Percentiles rank a stretch among this genome's conserved stretches.
Evolutionary conservation across 2,797 vertebrate genomes (phyloP).

Genomic region (Bradypodion ventrale): DNA sequence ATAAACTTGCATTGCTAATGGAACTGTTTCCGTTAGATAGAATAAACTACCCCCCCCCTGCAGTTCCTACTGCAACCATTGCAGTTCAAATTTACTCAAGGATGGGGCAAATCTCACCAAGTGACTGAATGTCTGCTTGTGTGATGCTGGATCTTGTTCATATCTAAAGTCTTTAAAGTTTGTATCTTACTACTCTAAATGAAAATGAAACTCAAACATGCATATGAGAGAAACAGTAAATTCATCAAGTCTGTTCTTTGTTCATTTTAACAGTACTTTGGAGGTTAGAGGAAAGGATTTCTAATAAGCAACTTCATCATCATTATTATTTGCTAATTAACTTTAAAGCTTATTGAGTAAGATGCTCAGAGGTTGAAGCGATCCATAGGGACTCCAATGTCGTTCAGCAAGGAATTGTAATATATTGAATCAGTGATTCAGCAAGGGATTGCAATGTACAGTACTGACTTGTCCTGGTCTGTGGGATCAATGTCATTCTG

Average conservation of each 20-base stretch:
- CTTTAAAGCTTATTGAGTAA: constrained; percentile 48
- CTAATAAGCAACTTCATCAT: constrained; percentile 36
- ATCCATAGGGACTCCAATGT: too few species aligned
- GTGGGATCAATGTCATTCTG: too few species aligned
- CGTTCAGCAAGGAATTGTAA: too few species aligned
- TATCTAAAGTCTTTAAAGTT: constrained; percentile 16
- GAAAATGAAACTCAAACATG: constrained; percentile 51
- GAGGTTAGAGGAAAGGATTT: constrained; percentile 54
- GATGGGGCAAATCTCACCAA: too few species aligned
- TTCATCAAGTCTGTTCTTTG: constrained; percentile 61
- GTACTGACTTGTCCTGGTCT: too few species aligned
- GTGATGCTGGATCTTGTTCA: not conserved
- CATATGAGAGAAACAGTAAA: constrained; percentile 57
- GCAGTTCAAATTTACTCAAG: not conserved
- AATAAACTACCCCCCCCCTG: not conserved
- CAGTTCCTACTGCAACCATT: not conserved
- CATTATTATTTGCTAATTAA: constrained; percentile 26
- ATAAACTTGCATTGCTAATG: not conserved
- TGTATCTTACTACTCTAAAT: constrained; percentile 41
- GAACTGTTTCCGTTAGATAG: not conserved
- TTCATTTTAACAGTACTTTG: constrained; percentile 60
- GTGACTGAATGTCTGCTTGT: not conserved
- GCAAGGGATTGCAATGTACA: too few species aligned
- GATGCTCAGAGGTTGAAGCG: constrained; percentile 49
- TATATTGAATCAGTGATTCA: too few species aligned